Percentiles rank a stretch among this genome's conserved stretches.
Conservation (phyloP, 2,888 invertebrate species). For the Megalurothrips usitatus region DNA sequence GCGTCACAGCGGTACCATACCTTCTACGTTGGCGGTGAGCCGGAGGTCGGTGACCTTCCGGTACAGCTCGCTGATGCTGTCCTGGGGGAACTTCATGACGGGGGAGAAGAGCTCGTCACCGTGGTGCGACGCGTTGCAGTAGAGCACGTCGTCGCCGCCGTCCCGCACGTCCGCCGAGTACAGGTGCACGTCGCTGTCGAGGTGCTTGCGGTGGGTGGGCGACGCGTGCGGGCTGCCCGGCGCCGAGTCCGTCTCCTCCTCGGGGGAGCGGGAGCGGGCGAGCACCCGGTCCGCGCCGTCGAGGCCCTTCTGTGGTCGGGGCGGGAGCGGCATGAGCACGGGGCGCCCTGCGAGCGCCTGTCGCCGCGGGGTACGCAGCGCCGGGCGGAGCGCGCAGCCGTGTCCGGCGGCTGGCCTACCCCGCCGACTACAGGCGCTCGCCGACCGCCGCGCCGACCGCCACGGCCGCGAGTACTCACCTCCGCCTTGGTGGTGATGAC, state of each 20-base stretch:
- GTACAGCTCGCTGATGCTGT: conserved; percentile 55
- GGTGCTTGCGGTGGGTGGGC: neutral
- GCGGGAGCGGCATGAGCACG: neutral
- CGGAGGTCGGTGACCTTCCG: conserved; percentile 62
- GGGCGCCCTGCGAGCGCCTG: too few relatives aligned
- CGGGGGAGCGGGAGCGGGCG: conserved; percentile 55
- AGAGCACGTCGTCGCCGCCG: neutral
- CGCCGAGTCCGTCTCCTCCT: conserved; percentile 58
- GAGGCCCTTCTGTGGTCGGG: conserved; percentile 32
- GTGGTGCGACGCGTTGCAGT: conserved; percentile 10
- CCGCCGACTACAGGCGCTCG: too few relatives aligned
- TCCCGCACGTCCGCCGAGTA: neutral
- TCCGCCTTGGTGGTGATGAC: conserved; percentile 42
- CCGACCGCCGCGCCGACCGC: too few relatives aligned
- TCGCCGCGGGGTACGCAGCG: too few relatives aligned
- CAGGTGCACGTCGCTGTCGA: conserved; percentile 5
- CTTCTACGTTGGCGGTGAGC: conserved; percentile 43
- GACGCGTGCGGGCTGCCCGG: conserved; percentile 48
- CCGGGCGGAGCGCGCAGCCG: too few relatives aligned
- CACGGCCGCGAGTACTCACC: conserved; percentile 37
- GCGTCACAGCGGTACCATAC: neutral
- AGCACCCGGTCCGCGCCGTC: conserved; percentile 47
- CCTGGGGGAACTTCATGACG: conserved; percentile 48
- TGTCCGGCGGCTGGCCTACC: too few relatives aligned
- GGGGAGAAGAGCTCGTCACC: conserved; percentile 41